phyloP scores from a whole-genome alignment of 2,797 vertebrate species.

The Lateolabrax maculatus region DNA sequence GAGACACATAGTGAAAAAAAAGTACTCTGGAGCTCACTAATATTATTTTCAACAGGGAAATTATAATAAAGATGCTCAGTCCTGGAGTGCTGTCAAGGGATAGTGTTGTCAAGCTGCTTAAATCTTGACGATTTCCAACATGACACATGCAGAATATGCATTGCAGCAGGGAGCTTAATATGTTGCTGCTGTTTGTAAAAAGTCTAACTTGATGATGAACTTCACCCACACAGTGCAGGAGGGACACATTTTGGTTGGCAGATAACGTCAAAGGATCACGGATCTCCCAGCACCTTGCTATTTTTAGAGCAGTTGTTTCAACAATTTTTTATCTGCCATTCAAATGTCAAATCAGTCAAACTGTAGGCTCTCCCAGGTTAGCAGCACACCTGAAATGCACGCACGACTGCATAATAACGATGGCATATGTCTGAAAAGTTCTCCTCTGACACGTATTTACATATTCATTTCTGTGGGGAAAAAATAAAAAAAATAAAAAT shows the following conservation, averaged over 20 bases:
- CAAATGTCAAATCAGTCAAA: conserved; percentile 41
- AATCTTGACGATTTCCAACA: not conserved
- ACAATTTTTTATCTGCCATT: conserved; percentile 29
- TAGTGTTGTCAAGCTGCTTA: not conserved
- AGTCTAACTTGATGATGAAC: conserved; percentile 22
- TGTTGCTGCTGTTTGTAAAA: not conserved
- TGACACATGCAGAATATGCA: not conserved
- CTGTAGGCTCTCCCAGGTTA: conserved; percentile 14
- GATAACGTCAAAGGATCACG: conserved; percentile 12
- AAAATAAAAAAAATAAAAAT: not conserved
- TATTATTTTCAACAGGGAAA: not conserved
- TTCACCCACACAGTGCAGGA: conserved; percentile 8
- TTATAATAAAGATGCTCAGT: not conserved
- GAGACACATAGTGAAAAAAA: not conserved
- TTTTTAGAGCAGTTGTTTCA: conserved; percentile 29
- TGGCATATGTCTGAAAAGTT: not conserved
- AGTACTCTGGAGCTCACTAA: not conserved
- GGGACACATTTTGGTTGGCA: not conserved
- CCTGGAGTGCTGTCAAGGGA: not conserved
- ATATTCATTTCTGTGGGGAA: not conserved
- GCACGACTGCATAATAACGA: conserved; percentile 6
- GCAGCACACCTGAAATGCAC: conserved; percentile 7
- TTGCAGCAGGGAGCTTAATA: not conserved
- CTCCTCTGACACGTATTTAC: not conserved
- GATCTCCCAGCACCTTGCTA: not conserved